Conservation (phyloP, 2,888 invertebrate species). For the Synanthedon vespiformis region DNA sequence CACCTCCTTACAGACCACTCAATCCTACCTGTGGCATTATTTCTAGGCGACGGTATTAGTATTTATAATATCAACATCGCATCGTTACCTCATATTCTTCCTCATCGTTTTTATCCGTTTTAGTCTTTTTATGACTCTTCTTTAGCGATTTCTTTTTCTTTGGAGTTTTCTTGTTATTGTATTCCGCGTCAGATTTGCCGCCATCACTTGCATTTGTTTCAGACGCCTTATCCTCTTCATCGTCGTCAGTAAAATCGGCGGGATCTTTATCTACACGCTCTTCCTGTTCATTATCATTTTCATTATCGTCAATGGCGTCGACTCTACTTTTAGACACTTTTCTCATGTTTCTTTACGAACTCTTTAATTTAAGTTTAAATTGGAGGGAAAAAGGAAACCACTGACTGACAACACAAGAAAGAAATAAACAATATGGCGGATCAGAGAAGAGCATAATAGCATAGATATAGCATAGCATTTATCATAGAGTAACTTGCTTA, state of each 20-base stretch:
- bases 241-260: constrained; percentile 6
- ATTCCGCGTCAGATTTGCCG: constrained; percentile 14
- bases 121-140: constrained; percentile 34
- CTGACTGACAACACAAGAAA: not conserved
- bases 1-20: too few species aligned
- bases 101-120: constrained; percentile 20
- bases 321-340: constrained; percentile 57
- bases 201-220: constrained; percentile 22
- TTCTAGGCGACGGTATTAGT: not conserved
- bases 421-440: too few species aligned
- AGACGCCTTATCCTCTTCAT: constrained; percentile 4
- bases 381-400: constrained; percentile 15
- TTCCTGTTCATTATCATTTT: constrained; percentile 47
- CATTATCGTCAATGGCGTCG: constrained; percentile 54
- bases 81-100: constrained; percentile 66
- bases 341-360: constrained; percentile 33
- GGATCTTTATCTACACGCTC: constrained; percentile 12
- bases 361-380: constrained; percentile 14
- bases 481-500: too few species aligned
- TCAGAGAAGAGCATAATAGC: too few species aligned
- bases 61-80: constrained; percentile 11
- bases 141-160: constrained; percentile 33
- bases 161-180: constrained; percentile 10
- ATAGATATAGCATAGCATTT: too few species aligned
- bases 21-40: too few species aligned